Conservation (phyloP, 2,797 vertebrate species). For the Danionella dracula region DNA sequence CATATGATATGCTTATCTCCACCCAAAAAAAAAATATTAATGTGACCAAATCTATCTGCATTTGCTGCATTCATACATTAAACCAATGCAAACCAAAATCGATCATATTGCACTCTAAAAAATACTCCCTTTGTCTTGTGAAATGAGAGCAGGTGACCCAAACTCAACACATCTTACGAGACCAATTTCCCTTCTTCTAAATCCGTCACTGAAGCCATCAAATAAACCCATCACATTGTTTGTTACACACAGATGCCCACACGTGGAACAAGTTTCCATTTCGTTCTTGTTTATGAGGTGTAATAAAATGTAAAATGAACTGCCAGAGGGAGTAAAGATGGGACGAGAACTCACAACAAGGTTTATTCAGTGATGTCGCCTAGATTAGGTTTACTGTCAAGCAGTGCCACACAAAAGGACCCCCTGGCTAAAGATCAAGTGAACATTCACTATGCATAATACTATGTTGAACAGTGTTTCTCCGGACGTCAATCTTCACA, state of each 20-base stretch:
- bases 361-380: conserved; percentile 11
- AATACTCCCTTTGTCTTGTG: neutral
- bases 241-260: conserved; percentile 18
- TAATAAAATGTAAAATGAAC: conserved; percentile 34
- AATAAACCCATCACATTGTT: conserved; percentile 28
- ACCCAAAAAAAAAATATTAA: neutral
- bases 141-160: conserved; percentile 3
- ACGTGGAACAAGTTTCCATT: conserved; percentile 16
- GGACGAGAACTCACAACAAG: neutral
- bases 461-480: neutral
- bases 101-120: conserved; percentile 5
- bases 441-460: neutral
- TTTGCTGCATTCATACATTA: neutral
- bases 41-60: neutral
- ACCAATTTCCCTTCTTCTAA: conserved; percentile 26
- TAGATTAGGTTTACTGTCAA: conserved; percentile 18
- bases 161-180: neutral
- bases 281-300: conserved; percentile 16
- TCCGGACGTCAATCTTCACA: neutral
- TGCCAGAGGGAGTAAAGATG: conserved; percentile 21
- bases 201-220: conserved; percentile 23
- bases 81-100: conserved; percentile 1
- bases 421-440: conserved; percentile 13
- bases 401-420: conserved; percentile 1
- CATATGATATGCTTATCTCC: neutral